A percentile compares a stretch with the other conserved stretches of the same genome.
Conservation (phyloP, 2,113 vertebrate species). For the Oryzias javanicus region DNA sequence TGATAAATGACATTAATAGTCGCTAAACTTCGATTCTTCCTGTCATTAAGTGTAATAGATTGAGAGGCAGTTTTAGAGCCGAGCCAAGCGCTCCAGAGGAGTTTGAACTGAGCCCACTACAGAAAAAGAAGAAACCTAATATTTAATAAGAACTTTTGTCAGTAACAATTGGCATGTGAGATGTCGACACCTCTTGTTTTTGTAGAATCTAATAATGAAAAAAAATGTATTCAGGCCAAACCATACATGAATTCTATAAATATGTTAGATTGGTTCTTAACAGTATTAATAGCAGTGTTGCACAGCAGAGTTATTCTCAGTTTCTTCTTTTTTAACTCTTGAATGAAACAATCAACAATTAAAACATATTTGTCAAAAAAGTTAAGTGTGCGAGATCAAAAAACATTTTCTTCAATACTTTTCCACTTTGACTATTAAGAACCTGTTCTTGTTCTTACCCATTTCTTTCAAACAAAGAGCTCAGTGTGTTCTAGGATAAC, state of each 20-base stretch:
- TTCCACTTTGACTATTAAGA: constrained; percentile 5
- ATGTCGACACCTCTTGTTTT: not conserved
- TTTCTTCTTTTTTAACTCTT: too few species aligned
- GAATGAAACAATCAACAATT: not conserved
- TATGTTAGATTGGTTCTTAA: too few species aligned
- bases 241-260: too few species aligned
- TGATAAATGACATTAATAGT: constrained; percentile 1
- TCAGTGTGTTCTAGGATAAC: constrained; percentile 47
- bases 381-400: not conserved
- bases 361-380: not conserved
- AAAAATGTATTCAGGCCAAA: too few species aligned
- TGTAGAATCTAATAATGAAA: too few species aligned
- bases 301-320: too few species aligned
- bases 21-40: not conserved
- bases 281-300: too few species aligned
- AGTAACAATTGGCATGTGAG: constrained; percentile 5
- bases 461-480: constrained; percentile 45
- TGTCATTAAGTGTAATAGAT: not conserved
- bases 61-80: not conserved
- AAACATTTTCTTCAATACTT: not conserved
- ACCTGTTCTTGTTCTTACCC: constrained; percentile 55
- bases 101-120: not conserved
- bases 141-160: not conserved
- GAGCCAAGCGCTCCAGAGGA: constrained; percentile 2
- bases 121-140: not conserved